phyloP scores from a whole-genome alignment of 2,113 vertebrate species.

The Podarcis muralis region DNA sequence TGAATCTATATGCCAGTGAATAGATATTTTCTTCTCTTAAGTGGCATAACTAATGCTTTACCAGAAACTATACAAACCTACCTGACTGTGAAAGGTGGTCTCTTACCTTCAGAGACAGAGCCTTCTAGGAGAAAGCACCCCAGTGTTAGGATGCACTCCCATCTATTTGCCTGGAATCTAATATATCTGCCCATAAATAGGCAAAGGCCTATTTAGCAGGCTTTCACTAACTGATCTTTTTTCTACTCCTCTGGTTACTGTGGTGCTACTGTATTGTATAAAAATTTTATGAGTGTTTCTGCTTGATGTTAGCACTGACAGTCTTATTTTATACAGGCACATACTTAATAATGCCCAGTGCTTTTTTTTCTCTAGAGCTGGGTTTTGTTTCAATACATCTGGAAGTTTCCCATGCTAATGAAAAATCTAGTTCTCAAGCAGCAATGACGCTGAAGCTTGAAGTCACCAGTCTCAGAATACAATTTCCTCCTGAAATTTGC shows the following conservation, averaged over 20 bases:
- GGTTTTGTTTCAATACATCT: neutral
- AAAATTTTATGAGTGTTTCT: neutral
- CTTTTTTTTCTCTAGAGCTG: neutral
- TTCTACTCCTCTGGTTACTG: neutral
- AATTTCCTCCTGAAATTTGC: too few species aligned
- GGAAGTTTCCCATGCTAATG: neutral
- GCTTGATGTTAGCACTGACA: neutral
- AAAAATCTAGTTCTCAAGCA: neutral
- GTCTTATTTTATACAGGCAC: neutral
- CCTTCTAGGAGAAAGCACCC: neutral
- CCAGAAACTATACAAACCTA: neutral
- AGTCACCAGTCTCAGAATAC: too few species aligned
- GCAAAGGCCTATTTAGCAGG: neutral
- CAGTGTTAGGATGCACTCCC: neutral
- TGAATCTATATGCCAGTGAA: neutral
- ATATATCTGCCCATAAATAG: too few species aligned
- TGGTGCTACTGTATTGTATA: neutral
- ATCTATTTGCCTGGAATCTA: too few species aligned
- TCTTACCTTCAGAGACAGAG: neutral
- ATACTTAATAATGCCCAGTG: neutral
- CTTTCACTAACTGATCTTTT: neutral
- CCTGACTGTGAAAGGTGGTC: neutral
- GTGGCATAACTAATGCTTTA: neutral
- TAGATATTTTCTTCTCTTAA: neutral
- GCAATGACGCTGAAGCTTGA: too few species aligned